Conservation (phyloP, 2,797 vertebrate genomes). For the Sebastes nivosus region DNA sequence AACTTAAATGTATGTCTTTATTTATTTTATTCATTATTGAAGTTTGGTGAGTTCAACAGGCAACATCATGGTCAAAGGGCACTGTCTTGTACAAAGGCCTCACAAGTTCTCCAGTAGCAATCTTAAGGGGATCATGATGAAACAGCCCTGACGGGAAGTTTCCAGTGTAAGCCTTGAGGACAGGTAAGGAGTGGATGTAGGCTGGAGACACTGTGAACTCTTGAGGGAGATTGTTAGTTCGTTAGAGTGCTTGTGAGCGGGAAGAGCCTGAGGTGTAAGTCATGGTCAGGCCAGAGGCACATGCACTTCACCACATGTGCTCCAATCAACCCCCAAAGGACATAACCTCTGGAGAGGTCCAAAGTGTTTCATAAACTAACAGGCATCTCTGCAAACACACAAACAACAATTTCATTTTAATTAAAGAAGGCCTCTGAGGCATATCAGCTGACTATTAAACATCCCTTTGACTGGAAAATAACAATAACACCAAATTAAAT, state of each 20-base stretch:
- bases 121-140: conserved; percentile 42
- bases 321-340: conserved; percentile 39
- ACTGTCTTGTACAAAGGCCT: not conserved
- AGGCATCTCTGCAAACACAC: conserved; percentile 34
- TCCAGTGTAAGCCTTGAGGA: not conserved
- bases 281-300: conserved; percentile 27
- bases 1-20: not conserved
- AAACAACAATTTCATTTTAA: conserved; percentile 65
- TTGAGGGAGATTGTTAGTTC: conserved; percentile 28
- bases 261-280: conserved; percentile 16
- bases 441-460: conserved; percentile 37
- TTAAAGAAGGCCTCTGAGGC: conserved; percentile 55
- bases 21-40: not conserved
- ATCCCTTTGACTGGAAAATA: conserved; percentile 50
- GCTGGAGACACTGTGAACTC: conserved; percentile 8
- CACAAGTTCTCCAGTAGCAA: not conserved
- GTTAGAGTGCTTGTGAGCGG: conserved; percentile 1
- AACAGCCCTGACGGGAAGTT: conserved; percentile 40
- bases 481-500: conserved; percentile 72
- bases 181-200: not conserved
- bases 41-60: conserved; percentile 1
- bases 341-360: conserved; percentile 2
- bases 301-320: conserved; percentile 25
- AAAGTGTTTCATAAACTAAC: conserved; percentile 40
- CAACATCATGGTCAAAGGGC: not conserved